These are phyloP conservation scores for Scaptomyza pallida DNA, from an alignment of 1,140 invertebrate genomes.

Conservation along the genomic window DNA sequence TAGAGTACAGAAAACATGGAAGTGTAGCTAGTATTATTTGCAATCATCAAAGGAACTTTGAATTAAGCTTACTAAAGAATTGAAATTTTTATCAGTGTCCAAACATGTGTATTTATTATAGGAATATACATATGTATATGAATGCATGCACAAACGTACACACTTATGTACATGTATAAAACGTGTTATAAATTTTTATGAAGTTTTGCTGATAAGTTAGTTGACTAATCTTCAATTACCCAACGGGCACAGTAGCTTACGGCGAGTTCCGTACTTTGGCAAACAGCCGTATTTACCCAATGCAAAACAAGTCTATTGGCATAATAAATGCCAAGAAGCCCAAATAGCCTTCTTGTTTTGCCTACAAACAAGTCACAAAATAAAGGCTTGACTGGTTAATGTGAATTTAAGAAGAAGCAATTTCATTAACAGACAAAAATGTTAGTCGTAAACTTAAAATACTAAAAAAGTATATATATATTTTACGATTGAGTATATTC, in stretches of 20 bases:
- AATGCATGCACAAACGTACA: too few species aligned
- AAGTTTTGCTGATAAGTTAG: conserved; percentile 14
- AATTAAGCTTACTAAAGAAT: conserved; percentile 1
- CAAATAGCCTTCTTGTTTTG: not conserved
- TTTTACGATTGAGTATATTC: too few species aligned
- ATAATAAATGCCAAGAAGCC: not conserved
- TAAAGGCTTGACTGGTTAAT: not conserved
- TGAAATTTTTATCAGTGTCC: conserved; percentile 6
- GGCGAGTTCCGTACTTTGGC: too few species aligned
- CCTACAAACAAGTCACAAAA: not conserved
- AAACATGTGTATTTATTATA: not conserved
- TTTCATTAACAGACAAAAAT: not conserved
- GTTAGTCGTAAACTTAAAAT: not conserved
- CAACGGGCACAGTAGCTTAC: too few species aligned
- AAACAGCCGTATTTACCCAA: not conserved
- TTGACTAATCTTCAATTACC: conserved; percentile 3
- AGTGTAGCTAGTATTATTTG: not conserved
- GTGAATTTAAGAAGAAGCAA: not conserved
- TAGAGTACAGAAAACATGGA: not conserved
- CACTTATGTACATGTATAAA: not conserved
- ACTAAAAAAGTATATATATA: too few species aligned
- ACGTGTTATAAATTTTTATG: conserved; percentile 4
- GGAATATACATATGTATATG: conserved; percentile 1
- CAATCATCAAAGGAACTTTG: not conserved
- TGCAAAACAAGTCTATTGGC: not conserved